Base-by-base conservation (phyloP, 2,113 vertebrate genomes). In the Thunnus thynnus region DNA sequence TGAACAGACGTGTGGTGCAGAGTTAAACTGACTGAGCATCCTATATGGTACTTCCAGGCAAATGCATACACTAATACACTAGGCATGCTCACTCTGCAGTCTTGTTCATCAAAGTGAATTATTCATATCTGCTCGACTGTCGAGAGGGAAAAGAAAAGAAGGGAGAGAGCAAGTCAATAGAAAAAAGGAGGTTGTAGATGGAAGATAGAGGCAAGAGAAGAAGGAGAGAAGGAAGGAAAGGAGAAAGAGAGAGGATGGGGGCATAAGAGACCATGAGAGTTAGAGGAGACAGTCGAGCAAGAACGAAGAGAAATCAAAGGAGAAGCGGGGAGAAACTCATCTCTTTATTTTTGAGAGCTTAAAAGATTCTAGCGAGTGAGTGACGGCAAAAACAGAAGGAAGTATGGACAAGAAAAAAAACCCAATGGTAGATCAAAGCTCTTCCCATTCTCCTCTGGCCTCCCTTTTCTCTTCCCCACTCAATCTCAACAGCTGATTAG, bases 71-170 rank as follows among this genome's bases (percentile, higher is more conserved):
- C 64, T 64, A 66, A 76, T 72, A 78, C 17, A 65, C 54, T 2
- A 36, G 18, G 54, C 72, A 76, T 73, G 84, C 79, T 72, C 20
- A 78, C 66, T 72, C 71, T 76, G 84, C 90, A 82, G 87, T 84
- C 57, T 77, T 1, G 22, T 82, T 94, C 83, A 91, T 93, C 90
- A 91, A 85, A 92, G 88, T 93, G 90, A 94, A 94, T 93, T 89
- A 94, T 94, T 93, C 72, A 94, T 91, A 79, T 78, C 57, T 66
- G 78, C 83, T 81, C 55, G 51, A 86, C 66, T 80, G 72, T 83
- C 13, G 61, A 78, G 70, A 71, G 75, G 72, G 46, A 50, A 67
- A 68, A 76, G 50, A 68, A 70, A 86, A 66, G 27, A 57, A 14
- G 62, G n/a, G 50, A 3, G 67, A 55, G 65, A 67, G 48, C 44